Evolutionary conservation across 1,140 invertebrate species (phyloP).

Genomic region (Camponotus pennsylvanicus): DNA sequence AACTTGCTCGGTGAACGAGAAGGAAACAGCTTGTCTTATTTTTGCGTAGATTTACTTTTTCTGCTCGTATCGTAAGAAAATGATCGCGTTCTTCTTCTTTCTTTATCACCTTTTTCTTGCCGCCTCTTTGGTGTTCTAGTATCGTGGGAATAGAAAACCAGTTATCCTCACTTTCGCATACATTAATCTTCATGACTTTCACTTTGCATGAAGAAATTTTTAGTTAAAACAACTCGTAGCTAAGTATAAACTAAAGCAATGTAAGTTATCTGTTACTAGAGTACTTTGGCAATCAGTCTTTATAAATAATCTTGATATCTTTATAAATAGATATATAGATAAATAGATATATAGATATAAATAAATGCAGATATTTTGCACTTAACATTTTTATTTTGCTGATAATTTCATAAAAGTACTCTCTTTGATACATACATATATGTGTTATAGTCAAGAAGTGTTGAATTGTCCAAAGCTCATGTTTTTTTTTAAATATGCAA

Average conservation of each 20-base stretch:
- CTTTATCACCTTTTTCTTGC: conserved; percentile 27
- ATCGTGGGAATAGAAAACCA: conserved; percentile 48
- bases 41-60: conserved; percentile 52
- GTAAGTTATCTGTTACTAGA: neutral
- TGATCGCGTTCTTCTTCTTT: conserved; percentile 59
- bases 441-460: too few relatives aligned
- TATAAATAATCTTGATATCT: neutral
- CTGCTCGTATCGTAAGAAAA: conserved; percentile 53
- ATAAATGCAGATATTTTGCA: neutral
- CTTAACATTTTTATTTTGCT: neutral
- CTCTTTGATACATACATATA: too few relatives aligned
- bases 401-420: too few relatives aligned
- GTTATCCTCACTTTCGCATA: conserved; percentile 47
- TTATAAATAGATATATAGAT: too few relatives aligned
- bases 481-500: too few relatives aligned
- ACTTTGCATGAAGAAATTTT: conserved; percentile 56
- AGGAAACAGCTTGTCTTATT: conserved; percentile 58
- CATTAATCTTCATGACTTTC: conserved; percentile 76
- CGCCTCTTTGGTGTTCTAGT: conserved; percentile 44
- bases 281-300: neutral
- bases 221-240: conserved; percentile 1
- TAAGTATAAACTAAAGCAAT: conserved; percentile 41
- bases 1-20: conserved; percentile 47
- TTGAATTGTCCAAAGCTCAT: too few relatives aligned
- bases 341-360: neutral